These are phyloP conservation scores for Calameuta filiformis DNA, from an alignment of 2,888 invertebrate genomes.

Conservation along the genomic window DNA sequence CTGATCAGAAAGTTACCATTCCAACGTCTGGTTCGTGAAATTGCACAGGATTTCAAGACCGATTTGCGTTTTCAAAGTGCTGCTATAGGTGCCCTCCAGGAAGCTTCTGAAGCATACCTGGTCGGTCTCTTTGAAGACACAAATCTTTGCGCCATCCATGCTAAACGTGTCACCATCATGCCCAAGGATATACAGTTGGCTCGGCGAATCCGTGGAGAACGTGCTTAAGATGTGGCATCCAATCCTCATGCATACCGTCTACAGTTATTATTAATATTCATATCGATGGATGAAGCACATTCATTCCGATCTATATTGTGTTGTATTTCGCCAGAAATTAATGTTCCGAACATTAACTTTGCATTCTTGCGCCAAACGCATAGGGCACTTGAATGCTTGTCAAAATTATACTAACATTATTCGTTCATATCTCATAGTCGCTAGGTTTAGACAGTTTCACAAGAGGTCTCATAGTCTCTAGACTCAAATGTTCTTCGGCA, in stretches of 20 bases:
- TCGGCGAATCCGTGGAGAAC: conserved; percentile 95
- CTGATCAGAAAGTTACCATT: conserved; percentile 95
- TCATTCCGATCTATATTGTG: conserved; percentile 45
- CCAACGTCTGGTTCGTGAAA: conserved; percentile 96
- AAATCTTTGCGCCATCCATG: conserved; percentile 97
- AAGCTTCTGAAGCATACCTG: conserved; percentile 90
- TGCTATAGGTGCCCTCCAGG: conserved; percentile 92
- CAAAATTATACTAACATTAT: conserved; percentile 12
- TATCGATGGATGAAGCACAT: conserved; percentile 52
- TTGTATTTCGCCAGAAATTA: conserved; percentile 11
- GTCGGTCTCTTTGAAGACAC: conserved; percentile 98
- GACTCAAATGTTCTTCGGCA: not conserved
- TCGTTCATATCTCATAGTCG: conserved; percentile 12
- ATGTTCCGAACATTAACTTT: not conserved
- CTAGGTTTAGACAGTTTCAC: conserved; percentile 7
- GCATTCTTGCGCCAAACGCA: not conserved
- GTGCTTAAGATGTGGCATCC: conserved; percentile 76
- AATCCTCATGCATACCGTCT: conserved; percentile 51
- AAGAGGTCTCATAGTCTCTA: not conserved
- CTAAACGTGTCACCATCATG: conserved; percentile 98
- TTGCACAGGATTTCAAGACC: conserved; percentile 97
- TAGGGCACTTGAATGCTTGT: not conserved
- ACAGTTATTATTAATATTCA: conserved; percentile 51
- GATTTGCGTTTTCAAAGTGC: conserved; percentile 96
- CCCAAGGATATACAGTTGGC: conserved; percentile 98